phyloP scores from a whole-genome alignment of 2,888 invertebrate species.

The Leucophenga maculata region DNA sequence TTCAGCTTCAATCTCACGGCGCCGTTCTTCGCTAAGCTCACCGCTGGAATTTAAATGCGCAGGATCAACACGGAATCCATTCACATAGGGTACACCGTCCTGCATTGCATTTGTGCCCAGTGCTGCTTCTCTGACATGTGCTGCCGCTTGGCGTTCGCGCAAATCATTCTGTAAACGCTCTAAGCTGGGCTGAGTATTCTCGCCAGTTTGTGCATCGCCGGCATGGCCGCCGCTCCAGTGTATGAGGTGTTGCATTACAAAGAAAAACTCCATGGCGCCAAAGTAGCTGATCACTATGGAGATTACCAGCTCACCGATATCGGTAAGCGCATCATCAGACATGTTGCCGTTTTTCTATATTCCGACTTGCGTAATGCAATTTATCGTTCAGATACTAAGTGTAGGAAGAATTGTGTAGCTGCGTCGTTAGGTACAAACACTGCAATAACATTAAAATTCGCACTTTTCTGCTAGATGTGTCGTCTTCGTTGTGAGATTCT shows the following conservation, averaged over 20 bases:
- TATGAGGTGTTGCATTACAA: conserved; percentile 68
- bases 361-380: conserved; percentile 14
- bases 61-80: conserved; percentile 68
- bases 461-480: conserved; percentile 15
- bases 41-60: conserved; percentile 41
- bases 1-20: conserved; percentile 60
- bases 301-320: conserved; percentile 83
- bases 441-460: conserved; percentile 40
- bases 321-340: conserved; percentile 55
- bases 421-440: conserved; percentile 29
- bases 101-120: conserved; percentile 64
- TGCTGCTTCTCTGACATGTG: conserved; percentile 52
- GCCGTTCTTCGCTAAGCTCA: conserved; percentile 33
- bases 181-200: conserved; percentile 52
- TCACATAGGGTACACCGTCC: conserved; percentile 69
- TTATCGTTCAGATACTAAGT: conserved; percentile 32
- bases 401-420: no score
- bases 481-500: conserved; percentile 35
- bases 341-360: conserved; percentile 2
- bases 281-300: conserved; percentile 84
- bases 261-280: conserved; percentile 78
- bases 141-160: conserved; percentile 54
- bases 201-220: conserved; percentile 42
- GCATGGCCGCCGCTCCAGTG: conserved; percentile 68
- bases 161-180: conserved; percentile 63